Conservation (phyloP, 2,888 invertebrate species). For the Clepsis dumicolana region DNA sequence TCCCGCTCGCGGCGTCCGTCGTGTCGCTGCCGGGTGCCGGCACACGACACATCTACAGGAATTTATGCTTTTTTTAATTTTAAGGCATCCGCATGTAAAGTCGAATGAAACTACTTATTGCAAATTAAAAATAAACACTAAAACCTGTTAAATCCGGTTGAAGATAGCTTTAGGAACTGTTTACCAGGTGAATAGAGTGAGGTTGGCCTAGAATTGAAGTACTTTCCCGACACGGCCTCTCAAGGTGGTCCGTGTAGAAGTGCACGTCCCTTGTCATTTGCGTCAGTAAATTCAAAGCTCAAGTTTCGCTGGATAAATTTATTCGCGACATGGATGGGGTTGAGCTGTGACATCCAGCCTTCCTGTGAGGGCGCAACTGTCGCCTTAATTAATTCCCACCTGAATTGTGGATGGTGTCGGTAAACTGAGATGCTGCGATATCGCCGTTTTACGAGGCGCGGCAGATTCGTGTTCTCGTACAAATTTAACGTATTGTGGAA, state of each 20-base stretch:
- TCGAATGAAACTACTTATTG: background rate
- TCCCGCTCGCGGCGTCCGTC: conserved; percentile 61
- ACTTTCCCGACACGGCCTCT: background rate
- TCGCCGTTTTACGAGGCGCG: conserved; percentile 34
- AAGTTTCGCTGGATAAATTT: conserved; percentile 40
- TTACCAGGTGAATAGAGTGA: background rate
- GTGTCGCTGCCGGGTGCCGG: conserved; percentile 46
- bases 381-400: conserved; percentile 45
- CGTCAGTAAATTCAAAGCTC: conserved; percentile 28
- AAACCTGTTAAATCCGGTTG: too few relatives aligned
- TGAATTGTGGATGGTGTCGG: conserved; percentile 36
- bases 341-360: conserved; percentile 39
- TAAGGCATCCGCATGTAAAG: background rate
- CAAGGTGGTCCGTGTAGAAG: background rate
- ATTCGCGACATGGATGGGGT: conserved; percentile 32
- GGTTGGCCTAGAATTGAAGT: background rate
- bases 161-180: too few relatives aligned
- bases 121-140: background rate
- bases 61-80: conserved; percentile 49
- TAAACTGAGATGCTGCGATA: conserved; percentile 30
- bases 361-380: conserved; percentile 38
- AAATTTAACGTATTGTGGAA: conserved; percentile 38
- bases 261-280: conserved; percentile 12
- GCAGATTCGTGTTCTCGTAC: conserved; percentile 37
- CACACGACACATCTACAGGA: conserved; percentile 47